Evolutionary conservation across 1,140 invertebrate species (phyloP).

Genomic region (Papilio polytes): DNA sequence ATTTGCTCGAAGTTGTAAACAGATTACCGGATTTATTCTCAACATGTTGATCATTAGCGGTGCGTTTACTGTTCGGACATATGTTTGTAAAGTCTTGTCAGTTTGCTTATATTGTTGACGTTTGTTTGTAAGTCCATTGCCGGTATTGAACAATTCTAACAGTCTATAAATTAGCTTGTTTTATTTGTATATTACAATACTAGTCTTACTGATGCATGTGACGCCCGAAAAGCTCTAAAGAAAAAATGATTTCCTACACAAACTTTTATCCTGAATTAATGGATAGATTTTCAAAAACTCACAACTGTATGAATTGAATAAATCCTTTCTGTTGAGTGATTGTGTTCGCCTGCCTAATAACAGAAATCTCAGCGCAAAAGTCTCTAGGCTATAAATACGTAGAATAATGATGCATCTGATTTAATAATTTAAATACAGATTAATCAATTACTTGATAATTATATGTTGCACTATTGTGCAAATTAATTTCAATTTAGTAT

Average conservation of each 20-base stretch:
- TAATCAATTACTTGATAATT: background rate
- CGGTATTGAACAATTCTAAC: background rate
- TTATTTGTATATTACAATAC: too few species aligned
- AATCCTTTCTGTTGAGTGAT: background rate
- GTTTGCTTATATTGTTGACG: slow-evolving; percentile 1
- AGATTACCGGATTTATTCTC: slow-evolving; percentile 20
- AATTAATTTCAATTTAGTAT: slow-evolving; percentile 56
- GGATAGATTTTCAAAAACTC: background rate
- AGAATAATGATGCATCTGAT: background rate
- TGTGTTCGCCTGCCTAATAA: too few species aligned
- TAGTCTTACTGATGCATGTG: too few species aligned
- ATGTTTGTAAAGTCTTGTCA: slow-evolving; percentile 30
- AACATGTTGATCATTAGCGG: slow-evolving; percentile 11
- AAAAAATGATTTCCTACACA: too few species aligned
- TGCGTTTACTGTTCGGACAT: slow-evolving; percentile 8
- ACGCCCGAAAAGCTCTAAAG: too few species aligned
- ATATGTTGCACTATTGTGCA: slow-evolving; percentile 45
- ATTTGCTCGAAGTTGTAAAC: slow-evolving; percentile 6
- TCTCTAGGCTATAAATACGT: too few species aligned
- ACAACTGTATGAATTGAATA: background rate
- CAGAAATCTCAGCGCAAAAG: too few species aligned
- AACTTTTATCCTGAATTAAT: too few species aligned
- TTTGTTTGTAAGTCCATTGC: background rate
- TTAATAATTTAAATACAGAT: background rate
- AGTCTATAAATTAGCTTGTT: background rate